Base-by-base conservation (phyloP, 1,140 invertebrate species). In the Cardiocondyla obscurior region DNA sequence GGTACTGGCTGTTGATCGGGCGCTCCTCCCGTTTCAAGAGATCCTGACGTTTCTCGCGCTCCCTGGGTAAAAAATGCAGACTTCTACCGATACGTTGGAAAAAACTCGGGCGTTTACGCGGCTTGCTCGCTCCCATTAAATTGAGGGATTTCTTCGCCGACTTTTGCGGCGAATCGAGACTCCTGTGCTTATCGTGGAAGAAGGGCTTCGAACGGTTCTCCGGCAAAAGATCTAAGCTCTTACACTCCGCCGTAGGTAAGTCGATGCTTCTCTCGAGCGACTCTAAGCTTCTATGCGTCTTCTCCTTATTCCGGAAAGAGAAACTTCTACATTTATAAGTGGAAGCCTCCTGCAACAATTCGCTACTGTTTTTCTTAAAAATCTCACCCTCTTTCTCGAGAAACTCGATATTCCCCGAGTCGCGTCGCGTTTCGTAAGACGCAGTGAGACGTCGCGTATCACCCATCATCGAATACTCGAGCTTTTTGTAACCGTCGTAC, bases 51-150 rank as follows among this genome's bases (percentile, higher is more conserved):
- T 82, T 86, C 55, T 85, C 86, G 30, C 82, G 82, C 36, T 89
- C 88, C 72, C 88, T 88, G 46, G 88, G 84, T 88, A 93, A 89
- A 89, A 92, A 90, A 86, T 91, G 87, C 53, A 92, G 72, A 36
- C 87, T 90, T 33, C 89, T 90, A 10, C 91, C 88, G 5, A 93
- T 85, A n/a, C 88, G 84, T 33, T 91, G 85, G 16, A 93, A 89
- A 6, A 92, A 88, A 49, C 60, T 88, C 5, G 87, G 86, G 28
- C 89, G 77, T 30, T 91, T 92, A 6, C 84, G 85, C 6, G 72
- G 14, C 30, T 90, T 91, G 25, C 16, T 88, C 5, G n/a, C 60
- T 0, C 73, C 65, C 19, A 84, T 82, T 22, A 33, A 53, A 28
- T 90, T 81, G 25, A 58, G 28, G 8, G 85, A 84, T 22, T 90